Conservation (phyloP, 2,888 invertebrate genomes). For the Amphipyra berbera region DNA sequence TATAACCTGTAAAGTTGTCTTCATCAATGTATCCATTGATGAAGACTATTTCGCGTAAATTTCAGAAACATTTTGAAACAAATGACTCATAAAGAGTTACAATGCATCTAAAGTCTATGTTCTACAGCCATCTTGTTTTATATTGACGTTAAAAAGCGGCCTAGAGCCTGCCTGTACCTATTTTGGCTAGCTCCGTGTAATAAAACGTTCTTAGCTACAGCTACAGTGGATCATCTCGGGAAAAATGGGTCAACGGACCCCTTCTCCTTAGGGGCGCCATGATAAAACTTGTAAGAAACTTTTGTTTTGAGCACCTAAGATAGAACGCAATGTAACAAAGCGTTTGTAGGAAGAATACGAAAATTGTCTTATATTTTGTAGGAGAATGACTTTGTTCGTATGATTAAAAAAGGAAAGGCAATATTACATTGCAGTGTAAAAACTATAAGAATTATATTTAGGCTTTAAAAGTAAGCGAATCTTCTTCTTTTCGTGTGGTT, state of each 20-base stretch:
- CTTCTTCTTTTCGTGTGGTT: too few relatives aligned
- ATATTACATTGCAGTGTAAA: not conserved
- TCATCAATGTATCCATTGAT: too few relatives aligned
- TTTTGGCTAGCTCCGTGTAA: slow-evolving; percentile 40
- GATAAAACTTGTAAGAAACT: slow-evolving; percentile 86
- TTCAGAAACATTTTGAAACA: too few relatives aligned
- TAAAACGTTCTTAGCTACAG: slow-evolving; percentile 55
- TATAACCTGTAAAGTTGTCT: too few relatives aligned
- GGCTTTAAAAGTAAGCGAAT: too few relatives aligned
- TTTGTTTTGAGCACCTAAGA: slow-evolving; percentile 88
- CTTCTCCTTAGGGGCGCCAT: slow-evolving; percentile 75
- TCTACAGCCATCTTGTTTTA: too few relatives aligned
- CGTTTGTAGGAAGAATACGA: slow-evolving; percentile 48
- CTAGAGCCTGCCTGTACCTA: not conserved
- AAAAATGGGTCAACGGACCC: slow-evolving; percentile 87
- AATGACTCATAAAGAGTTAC: too few relatives aligned
- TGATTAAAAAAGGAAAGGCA: not conserved
- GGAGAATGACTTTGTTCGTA: not conserved
- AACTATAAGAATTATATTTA: not conserved
- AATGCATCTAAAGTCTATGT: too few relatives aligned
- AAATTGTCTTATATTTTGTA: slow-evolving; percentile 23
- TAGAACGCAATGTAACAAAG: slow-evolving; percentile 65
- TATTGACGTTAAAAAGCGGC: too few relatives aligned
- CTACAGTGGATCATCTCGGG: slow-evolving; percentile 77
- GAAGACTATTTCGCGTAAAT: too few relatives aligned